Base-by-base conservation (phyloP, 2,113 vertebrate species). In the Nettapus auritus region DNA sequence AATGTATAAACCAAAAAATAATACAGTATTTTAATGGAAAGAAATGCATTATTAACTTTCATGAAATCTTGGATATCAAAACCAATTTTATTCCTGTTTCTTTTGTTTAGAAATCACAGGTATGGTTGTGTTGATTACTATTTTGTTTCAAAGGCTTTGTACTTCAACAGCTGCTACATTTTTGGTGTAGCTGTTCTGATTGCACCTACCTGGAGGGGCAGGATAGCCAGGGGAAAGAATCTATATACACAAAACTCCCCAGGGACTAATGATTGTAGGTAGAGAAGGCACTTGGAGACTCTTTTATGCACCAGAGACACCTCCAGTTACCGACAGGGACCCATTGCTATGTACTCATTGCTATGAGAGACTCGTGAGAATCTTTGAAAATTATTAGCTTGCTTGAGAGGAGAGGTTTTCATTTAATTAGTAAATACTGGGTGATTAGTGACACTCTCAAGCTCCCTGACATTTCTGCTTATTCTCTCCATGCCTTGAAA, bases 381-480 rank as follows among this genome's bases (percentile, higher is more conserved):
- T 42, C 63, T 79, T 77, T 91, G 53, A n/a, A 93, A 86, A 38
- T 71, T 78, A 38, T 59, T 86, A n/a, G 21, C 50, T 89, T 59
- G 25, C 66, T 87, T 46, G 25, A 85, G 82, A 80, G 68, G 81
- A 76, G 60, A 22, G 14, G 18, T 31, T 87, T 28, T 57, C 13
- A 21, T 83, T 86, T 83, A 55, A 52, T 89, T 60, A 73, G 23
- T 81, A 66, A 53, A 42, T 66, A 57, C 13, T 46, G 46, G 42
- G 31, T 68, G 10, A 22, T 68, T 64, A 34, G 42, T 60, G 75
- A 56, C 20, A 38, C 14, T 57, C 22, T 9, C 10, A 48, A 64
- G 25, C 17, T 6, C 38, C 10, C 19, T 71, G 25, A 60, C 12
- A 29, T 36, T 28, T 4, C 3, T 89, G 13, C 23, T 64, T 4